Evolutionary conservation across 1,140 invertebrate species (phyloP).

Genomic region (Magallana gigas): DNA sequence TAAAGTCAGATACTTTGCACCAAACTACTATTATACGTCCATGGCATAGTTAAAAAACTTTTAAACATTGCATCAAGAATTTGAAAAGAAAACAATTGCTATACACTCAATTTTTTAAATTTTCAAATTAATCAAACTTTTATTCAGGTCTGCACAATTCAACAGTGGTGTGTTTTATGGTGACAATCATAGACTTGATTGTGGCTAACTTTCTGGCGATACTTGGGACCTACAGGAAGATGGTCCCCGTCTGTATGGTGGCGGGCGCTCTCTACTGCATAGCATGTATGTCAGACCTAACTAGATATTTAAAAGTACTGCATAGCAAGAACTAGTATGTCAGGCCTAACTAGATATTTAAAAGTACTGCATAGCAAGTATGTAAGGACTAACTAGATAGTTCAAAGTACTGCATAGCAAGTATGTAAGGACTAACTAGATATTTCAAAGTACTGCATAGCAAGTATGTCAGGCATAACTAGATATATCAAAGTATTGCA

Average conservation of each 20-base stretch:
- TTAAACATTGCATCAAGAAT: too few species aligned
- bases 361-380: conserved; percentile 11
- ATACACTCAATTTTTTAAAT: too few species aligned
- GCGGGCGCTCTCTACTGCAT: conserved; percentile 20
- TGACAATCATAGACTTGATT: conserved; percentile 10
- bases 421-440: background rate
- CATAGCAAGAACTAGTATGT: background rate
- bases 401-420: background rate
- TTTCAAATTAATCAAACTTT: background rate
- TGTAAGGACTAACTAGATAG: background rate
- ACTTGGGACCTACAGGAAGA: background rate
- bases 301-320: background rate
- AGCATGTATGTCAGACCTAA: background rate
- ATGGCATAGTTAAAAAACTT: too few species aligned
- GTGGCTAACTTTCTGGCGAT: conserved; percentile 17
- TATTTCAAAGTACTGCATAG: too few species aligned
- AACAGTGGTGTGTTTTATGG: conserved; percentile 23
- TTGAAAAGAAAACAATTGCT: too few species aligned
- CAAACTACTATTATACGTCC: too few species aligned
- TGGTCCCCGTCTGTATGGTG: background rate
- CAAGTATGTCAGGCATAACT: too few species aligned
- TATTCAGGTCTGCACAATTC: conserved; percentile 16
- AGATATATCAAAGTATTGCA: too few species aligned
- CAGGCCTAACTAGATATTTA: too few species aligned
- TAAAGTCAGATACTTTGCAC: too few species aligned